Base-by-base conservation (phyloP, 2,113 vertebrate genomes). In the Oostethus manadensis region DNA sequence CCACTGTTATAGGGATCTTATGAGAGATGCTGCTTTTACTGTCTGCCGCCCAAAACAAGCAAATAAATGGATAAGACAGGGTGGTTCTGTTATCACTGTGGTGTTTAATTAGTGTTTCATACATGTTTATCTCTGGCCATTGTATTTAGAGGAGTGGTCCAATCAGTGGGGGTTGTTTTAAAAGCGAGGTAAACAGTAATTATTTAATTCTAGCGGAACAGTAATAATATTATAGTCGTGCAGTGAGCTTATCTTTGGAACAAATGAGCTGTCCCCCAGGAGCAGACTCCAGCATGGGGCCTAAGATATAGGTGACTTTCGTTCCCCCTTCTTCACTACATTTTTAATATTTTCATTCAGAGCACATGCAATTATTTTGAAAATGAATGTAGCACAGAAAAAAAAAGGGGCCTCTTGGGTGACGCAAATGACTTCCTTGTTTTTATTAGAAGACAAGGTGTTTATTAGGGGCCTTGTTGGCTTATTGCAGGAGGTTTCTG, bases 381-480 rank as follows among this genome's bases (percentile, higher is more conserved):
- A 96, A 96, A 97, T 96, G 96, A 94, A 97, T 97, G 95, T 94
- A 91, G 91, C 90, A 83, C 91, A 90, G 93, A 74, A 58, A 62
- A 90, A 86, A 79, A 85, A 87, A 93, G 92, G 88, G 89, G 93
- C 94, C 96, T 96, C 94, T 92, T 92, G 95, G 94, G 94, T 95
- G 93, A 93, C 89, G 92, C 91, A 94, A 96, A 95, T 88, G 91
- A 94, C 93, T 94, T 93, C 90, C 90, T 92, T 93, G 94, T 94
- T 96, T 96, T 95, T 94, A 93, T 93, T 92, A 94, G 91, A 91
- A 94, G 93, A 97, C 93, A 94, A 94, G 93, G 93, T 96, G 93
- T 94, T 96, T 98, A 97, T 97, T 96, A 94, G 94, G 92, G 90
- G 91, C 91, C 91, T 90, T 90, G 93, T 94, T 94, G 92, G 88